Evolutionary conservation across 2,888 invertebrate genomes (phyloP).

Genomic region (Agrotis ipsilon): DNA sequence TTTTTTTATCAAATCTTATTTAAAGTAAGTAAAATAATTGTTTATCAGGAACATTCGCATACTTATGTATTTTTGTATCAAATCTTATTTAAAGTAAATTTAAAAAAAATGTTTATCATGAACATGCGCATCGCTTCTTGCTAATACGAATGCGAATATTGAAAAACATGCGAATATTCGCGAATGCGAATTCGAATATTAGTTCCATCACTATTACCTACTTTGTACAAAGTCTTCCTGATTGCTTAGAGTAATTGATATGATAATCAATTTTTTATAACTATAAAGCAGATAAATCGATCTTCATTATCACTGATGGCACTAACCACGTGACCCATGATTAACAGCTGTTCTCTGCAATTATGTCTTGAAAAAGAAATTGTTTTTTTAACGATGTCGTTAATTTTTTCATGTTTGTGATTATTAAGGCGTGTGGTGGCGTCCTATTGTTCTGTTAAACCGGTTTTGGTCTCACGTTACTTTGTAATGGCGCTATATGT

Average conservation of each 20-base stretch:
- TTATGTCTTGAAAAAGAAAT: slow-evolving; percentile 29
- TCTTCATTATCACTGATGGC: slow-evolving; percentile 33
- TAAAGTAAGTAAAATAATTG: too few species aligned
- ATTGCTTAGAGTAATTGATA: slow-evolving; percentile 20
- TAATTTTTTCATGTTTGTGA: slow-evolving; percentile 6
- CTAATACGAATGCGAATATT: too few species aligned
- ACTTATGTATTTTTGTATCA: too few species aligned
- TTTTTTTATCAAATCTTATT: too few species aligned
- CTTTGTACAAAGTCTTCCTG: not conserved
- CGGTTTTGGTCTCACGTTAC: not conserved
- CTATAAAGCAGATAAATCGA: slow-evolving; percentile 19
- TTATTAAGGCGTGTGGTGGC: slow-evolving; percentile 7
- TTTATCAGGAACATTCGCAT: too few species aligned
- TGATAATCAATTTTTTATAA: slow-evolving; percentile 25
- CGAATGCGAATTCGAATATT: too few species aligned
- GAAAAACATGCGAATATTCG: too few species aligned
- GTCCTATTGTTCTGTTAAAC: slow-evolving; percentile 4
- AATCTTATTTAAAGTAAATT: too few species aligned
- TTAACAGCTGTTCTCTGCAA: slow-evolving; percentile 9
- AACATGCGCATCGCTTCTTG: too few species aligned
- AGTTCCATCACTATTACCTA: too few species aligned
- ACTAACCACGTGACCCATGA: slow-evolving; percentile 28
- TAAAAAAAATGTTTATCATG: too few species aligned
- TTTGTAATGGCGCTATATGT: not conserved
- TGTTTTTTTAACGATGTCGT: slow-evolving; percentile 12